Conservation (phyloP, 2,113 vertebrate species). For the Leptocoma aspasia region DNA sequence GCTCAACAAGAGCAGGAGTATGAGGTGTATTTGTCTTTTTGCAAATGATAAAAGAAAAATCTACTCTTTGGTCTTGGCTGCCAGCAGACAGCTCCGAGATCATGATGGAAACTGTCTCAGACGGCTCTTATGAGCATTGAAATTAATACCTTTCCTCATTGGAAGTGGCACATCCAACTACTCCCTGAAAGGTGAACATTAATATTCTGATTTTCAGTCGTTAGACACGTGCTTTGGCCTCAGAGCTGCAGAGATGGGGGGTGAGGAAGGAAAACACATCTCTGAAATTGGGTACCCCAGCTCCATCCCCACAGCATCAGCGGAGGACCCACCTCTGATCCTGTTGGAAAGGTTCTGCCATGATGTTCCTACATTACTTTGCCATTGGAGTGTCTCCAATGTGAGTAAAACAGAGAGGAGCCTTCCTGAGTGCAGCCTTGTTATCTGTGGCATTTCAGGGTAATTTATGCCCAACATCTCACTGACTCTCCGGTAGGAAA, state of each 20-base stretch:
- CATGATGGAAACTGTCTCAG: not conserved
- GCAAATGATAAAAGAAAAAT: not conserved
- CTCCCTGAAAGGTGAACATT: not conserved
- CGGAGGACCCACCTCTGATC: not conserved
- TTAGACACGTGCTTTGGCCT: not conserved
- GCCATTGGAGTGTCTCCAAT: not conserved
- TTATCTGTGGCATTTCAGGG: conserved; percentile 57
- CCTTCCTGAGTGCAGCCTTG: not conserved
- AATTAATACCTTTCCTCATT: not conserved
- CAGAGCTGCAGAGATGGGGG: not conserved
- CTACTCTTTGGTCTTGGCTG: conserved; percentile 12
- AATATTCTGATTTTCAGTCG: not conserved
- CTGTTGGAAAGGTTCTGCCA: not conserved
- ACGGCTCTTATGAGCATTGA: not conserved
- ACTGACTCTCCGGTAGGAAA: not conserved
- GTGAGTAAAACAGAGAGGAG: not conserved
- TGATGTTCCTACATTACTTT: not conserved
- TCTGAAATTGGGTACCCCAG: not conserved
- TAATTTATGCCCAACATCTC: conserved; percentile 40
- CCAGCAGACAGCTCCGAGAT: not conserved
- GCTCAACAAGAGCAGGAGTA: not conserved
- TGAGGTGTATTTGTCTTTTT: not conserved
- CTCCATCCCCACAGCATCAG: too few relatives aligned
- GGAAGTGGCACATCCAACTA: not conserved
- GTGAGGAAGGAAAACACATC: not conserved